phyloP scores from a whole-genome alignment of 2,888 invertebrate species.

The Habrosyne pyritoides region DNA sequence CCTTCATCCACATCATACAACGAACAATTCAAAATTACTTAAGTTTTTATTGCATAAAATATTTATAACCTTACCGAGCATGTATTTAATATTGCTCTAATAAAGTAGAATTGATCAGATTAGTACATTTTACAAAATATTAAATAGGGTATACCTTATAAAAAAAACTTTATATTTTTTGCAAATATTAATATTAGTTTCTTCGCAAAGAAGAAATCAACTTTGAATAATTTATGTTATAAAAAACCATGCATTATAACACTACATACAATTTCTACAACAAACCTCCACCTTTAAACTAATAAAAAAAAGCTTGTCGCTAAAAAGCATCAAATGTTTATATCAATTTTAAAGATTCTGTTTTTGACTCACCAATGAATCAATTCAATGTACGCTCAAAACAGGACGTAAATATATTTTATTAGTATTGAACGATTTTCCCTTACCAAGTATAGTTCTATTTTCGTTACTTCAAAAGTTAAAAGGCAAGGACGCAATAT shows the following conservation, averaged over 20 bases:
- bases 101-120: no score
- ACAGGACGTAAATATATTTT: slow-evolving; percentile 1
- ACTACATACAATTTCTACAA: background rate
- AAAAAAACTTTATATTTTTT: no score
- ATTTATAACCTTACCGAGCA: no score
- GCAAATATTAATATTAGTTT: no score
- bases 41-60: no score
- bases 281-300: background rate
- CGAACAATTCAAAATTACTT: no score
- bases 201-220: background rate
- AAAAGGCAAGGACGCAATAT: slow-evolving; percentile 4
- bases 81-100: no score
- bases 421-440: background rate
- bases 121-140: no score
- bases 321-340: background rate
- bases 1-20: no score
- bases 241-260: background rate
- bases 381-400: slow-evolving; percentile 1
- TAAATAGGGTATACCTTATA: no score
- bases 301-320: background rate
- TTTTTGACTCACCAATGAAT: slow-evolving; percentile 2
- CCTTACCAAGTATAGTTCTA: slow-evolving; percentile 7
- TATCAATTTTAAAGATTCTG: background rate
- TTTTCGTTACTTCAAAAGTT: slow-evolving; percentile 3
- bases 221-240: background rate